Percentiles rank a stretch among this genome's conserved stretches.
Conservation (phyloP, 2,888 invertebrate genomes). For the Cheilosia impressa region DNA sequence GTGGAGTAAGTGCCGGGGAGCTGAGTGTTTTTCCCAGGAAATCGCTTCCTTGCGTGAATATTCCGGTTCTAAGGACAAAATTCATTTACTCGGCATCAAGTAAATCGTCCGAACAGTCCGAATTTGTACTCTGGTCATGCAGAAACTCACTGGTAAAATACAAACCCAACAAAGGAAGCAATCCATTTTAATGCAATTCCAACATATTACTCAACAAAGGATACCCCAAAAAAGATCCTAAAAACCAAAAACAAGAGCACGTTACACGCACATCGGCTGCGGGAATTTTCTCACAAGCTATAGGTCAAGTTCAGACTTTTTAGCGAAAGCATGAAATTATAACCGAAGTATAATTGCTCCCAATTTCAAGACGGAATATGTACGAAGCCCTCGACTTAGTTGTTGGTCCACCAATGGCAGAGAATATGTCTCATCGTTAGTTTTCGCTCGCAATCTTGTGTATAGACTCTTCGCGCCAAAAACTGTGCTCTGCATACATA, state of each 20-base stretch:
- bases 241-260: neutral
- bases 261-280: neutral
- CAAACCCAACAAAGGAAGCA: neutral
- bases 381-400: slow-evolving; percentile 13
- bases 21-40: neutral
- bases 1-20: neutral
- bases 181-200: neutral
- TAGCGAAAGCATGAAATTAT: slow-evolving; percentile 65
- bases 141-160: neutral
- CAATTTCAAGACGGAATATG: slow-evolving; percentile 42
- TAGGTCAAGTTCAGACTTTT: slow-evolving; percentile 72
- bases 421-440: slow-evolving; percentile 2
- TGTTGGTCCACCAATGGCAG: slow-evolving; percentile 22
- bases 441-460: slow-evolving; percentile 15
- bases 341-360: slow-evolving; percentile 69
- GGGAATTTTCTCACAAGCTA: slow-evolving; percentile 72
- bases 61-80: neutral
- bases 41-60: neutral
- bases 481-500: slow-evolving; percentile 31
- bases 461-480: slow-evolving; percentile 33
- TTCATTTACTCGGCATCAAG: neutral
- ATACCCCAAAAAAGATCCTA: neutral
- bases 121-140: neutral
- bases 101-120: too few relatives aligned
- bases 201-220: neutral